Conservation (phyloP, 2,888 invertebrate genomes). For the Tetanocera ferruginea region DNA sequence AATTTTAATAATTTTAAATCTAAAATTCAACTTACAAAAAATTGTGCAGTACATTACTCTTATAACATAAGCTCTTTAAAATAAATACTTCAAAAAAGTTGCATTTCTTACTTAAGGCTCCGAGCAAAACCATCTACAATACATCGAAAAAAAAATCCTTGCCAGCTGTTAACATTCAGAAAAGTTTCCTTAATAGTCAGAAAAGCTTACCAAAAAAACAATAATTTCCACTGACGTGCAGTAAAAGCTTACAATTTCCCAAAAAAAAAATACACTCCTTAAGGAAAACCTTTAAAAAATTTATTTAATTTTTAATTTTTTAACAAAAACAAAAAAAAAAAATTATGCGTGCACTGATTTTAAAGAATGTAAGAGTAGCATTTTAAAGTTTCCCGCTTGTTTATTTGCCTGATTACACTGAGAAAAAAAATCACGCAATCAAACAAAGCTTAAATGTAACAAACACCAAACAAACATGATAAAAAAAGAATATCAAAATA, state of each 20-base stretch:
- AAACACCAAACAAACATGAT: slow-evolving; percentile 45
- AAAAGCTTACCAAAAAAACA: not conserved
- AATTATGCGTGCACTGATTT: slow-evolving; percentile 63
- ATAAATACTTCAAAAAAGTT: not conserved
- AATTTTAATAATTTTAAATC: too few species aligned
- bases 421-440: slow-evolving; percentile 61
- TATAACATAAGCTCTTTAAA: too few species aligned
- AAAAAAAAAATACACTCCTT: not conserved
- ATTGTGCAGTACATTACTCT: too few species aligned
- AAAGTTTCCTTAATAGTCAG: not conserved
- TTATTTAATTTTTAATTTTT: slow-evolving; percentile 47
- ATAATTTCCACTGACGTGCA: slow-evolving; percentile 45
- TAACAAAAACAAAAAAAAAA: slow-evolving; percentile 42
- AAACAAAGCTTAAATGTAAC: slow-evolving; percentile 60
- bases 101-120: not conserved
- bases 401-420: slow-evolving; percentile 64
- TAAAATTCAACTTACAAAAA: too few species aligned
- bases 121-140: not conserved
- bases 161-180: slow-evolving; percentile 31
- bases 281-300: slow-evolving; percentile 7
- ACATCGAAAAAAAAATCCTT: not conserved
- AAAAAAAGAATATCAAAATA: slow-evolving; percentile 17
- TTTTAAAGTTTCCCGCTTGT: slow-evolving; percentile 67
- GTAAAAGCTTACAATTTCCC: slow-evolving; percentile 47
- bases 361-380: slow-evolving; percentile 68